phyloP scores from a whole-genome alignment of 2,113 vertebrate species.

The Xenus cinereus region DNA sequence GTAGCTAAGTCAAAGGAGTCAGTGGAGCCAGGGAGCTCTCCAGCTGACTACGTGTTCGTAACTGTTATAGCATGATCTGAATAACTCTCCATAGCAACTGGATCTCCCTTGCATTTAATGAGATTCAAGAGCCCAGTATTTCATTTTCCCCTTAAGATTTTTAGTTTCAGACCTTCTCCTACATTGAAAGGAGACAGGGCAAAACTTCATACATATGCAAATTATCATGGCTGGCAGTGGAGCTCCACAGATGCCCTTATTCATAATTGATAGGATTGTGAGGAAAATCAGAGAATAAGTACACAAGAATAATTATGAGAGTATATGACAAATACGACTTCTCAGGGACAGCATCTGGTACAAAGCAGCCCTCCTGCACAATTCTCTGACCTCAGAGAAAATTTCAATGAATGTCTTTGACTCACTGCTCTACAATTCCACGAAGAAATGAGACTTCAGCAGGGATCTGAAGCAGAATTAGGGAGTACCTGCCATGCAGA shows the following conservation, averaged over 20 bases:
- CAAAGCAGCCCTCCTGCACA: not conserved
- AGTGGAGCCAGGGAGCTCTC: not conserved
- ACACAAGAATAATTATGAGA: not conserved
- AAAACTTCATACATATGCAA: not conserved
- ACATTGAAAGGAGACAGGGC: not conserved
- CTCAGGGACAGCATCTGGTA: not conserved
- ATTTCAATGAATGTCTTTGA: not conserved
- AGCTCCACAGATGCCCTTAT: not conserved
- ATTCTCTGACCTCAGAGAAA: not conserved
- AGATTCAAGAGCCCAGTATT: not conserved
- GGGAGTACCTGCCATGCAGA: not conserved
- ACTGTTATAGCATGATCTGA: not conserved
- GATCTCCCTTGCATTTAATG: not conserved
- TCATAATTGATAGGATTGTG: not conserved
- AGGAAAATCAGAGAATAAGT: not conserved
- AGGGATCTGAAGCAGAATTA: not conserved
- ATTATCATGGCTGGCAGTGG: not conserved
- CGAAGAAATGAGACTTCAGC: not conserved
- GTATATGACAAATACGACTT: fast-evolving
- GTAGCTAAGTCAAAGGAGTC: not conserved
- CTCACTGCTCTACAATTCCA: not conserved
- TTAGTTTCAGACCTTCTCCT: not conserved
- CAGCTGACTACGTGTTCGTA: fast-evolving
- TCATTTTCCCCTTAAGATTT: not conserved
- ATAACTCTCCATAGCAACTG: not conserved